Evolutionary conservation across 2,113 vertebrate species (phyloP).

Genomic region (Marmota monax): DNA sequence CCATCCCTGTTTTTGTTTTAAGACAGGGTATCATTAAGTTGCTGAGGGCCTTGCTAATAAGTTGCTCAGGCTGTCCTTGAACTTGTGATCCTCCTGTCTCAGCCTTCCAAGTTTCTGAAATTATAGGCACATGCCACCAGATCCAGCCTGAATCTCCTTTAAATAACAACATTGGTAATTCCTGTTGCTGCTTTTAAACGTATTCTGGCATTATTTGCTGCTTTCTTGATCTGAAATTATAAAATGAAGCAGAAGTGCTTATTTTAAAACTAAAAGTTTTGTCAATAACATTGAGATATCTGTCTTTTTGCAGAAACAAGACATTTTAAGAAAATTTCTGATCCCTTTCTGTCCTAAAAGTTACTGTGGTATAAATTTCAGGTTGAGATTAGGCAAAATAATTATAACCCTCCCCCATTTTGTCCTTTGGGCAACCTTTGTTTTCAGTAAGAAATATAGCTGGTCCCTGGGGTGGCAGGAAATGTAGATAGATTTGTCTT

Average conservation of each 20-base stretch:
- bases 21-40: too few relatives aligned
- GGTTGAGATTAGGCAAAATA: not conserved
- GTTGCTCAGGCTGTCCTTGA: too few relatives aligned
- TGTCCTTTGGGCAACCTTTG: conserved; percentile 65
- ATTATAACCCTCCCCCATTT: not conserved
- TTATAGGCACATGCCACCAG: too few relatives aligned
- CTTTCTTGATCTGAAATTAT: conserved; percentile 46
- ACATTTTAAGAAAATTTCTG: conserved; percentile 35
- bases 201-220: not conserved
- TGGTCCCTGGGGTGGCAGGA: conserved; percentile 13
- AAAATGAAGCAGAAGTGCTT: not conserved
- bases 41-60: too few relatives aligned
- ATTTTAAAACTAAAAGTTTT: conserved; percentile 43
- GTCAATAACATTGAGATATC: not conserved
- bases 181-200: conserved; percentile 21
- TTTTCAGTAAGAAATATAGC: conserved; percentile 26
- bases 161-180: not conserved
- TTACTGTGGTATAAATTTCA: conserved; percentile 53
- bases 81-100: too few relatives aligned
- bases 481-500: not conserved
- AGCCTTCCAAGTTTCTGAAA: too few relatives aligned
- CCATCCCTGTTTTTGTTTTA: too few relatives aligned
- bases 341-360: conserved; percentile 21
- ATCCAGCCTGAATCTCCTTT: not conserved
- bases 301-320: conserved; percentile 14